Evolutionary conservation across 2,797 vertebrate genomes (phyloP).

Genomic region (Sciaenops ocellatus): DNA sequence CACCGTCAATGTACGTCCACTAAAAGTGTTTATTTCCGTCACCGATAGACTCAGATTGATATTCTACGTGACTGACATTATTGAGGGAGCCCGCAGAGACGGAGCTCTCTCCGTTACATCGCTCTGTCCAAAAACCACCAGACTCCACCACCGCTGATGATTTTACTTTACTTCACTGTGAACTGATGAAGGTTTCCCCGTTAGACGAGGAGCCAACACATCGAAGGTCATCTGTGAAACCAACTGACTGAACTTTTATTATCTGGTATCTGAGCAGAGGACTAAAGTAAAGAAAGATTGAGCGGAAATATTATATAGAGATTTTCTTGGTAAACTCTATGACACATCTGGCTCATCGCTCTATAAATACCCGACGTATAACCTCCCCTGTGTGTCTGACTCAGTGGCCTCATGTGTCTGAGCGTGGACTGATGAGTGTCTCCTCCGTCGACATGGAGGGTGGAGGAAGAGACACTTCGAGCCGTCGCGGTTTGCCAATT

Average conservation of each 20-base stretch:
- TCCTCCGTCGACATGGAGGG: slow-evolving; percentile 34
- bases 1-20: no score
- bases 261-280: no score
- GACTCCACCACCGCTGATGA: no score
- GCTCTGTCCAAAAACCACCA: no score
- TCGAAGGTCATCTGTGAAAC: slow-evolving; percentile 26
- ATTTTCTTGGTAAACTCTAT: background rate
- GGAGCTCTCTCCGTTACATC: no score
- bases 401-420: slow-evolving; percentile 29
- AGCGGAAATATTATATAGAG: background rate
- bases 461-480: slow-evolving; percentile 14
- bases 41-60: no score
- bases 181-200: background rate
- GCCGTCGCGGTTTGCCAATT: slow-evolving; percentile 17
- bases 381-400: slow-evolving; percentile 27
- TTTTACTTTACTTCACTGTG: slow-evolving; percentile 6
- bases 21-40: no score
- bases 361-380: slow-evolving; percentile 13
- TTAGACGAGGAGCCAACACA: background rate
- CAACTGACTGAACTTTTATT: background rate
- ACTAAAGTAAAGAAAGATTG: background rate
- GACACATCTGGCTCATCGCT: slow-evolving; percentile 9
- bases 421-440: slow-evolving; percentile 31
- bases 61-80: no score
- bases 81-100: no score